Base-by-base conservation (phyloP, 2,113 vertebrate genomes). In the Marmota monax region DNA sequence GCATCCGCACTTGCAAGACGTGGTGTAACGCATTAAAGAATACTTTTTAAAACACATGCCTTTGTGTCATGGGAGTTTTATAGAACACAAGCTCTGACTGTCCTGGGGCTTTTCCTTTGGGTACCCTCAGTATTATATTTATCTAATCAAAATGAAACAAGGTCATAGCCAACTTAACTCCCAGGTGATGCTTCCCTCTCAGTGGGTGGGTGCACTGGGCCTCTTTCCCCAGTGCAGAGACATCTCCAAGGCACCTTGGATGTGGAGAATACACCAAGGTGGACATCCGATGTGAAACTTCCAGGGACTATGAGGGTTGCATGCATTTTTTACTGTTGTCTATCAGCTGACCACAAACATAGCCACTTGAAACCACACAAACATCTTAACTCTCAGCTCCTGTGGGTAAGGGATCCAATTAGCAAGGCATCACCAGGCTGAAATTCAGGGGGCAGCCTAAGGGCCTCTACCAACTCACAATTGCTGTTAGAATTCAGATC, bases 241-340 rank as follows among this genome's bases (percentile, higher is more conserved):
- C 70, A 29, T 37, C 7, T 3, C 58, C 6, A 0, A 1, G 16
- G 13, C 48, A 14, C 2, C 0, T 4, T 58, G 32, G 34, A 4
- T 58, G 2, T 7, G 13, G 42, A 27, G 17, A 8, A 2, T 1
- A n/a, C 8, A 37, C n/a, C 1, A 5, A 2, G 20, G 23, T 25
- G 27, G 48, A 34, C 9, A 1, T 17, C 32, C 7, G 37, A 10
- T 14, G 10, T 9, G 88, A 7, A 23, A 27, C 23, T 32, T 1
- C 51, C 83, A 22, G 32, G 7, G 45, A 80, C 11, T 12, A 6
- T 18, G 34, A 12, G 29, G 27, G 20, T 7, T 27, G 27, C 4
- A 1, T 8, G 74, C 2, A 0, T 17, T 73, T 83, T 56, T 12
- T 5, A 23, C 37, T 5, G 63, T 37, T 16, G 2, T 13, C 23